A percentile compares a stretch with the other conserved stretches of the same genome.
These are phyloP conservation scores for Corythoichthys intestinalis DNA, from an alignment of 2,113 vertebrate species.

Conservation along the genomic window DNA sequence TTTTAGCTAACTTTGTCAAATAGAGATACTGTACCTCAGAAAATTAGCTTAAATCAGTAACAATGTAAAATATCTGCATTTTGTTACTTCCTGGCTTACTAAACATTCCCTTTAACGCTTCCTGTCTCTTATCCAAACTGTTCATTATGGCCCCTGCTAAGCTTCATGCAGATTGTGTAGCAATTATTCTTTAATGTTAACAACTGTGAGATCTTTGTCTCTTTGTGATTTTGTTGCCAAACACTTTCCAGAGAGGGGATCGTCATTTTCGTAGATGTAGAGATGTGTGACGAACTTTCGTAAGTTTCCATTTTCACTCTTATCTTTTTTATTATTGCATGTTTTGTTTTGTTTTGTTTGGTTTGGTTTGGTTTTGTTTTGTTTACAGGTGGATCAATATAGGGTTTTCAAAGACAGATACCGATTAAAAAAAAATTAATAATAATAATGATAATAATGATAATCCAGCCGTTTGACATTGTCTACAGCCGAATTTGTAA, in stretches of 20 bases:
- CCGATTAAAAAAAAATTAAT: too few species aligned
- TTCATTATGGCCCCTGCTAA: background rate
- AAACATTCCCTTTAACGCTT: background rate
- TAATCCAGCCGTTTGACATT: too few species aligned
- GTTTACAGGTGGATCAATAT: background rate
- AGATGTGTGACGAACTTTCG: conserved; percentile 74
- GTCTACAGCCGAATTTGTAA: too few species aligned
- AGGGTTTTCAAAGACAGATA: too few species aligned
- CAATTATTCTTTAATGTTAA: conserved; percentile 2
- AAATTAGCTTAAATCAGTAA: too few species aligned
- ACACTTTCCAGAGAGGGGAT: conserved; percentile 77
- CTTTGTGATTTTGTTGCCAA: conserved; percentile 46
- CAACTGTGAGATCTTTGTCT: conserved; percentile 10
- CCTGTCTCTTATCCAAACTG: conserved; percentile 15
- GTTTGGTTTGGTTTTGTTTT: too few species aligned
- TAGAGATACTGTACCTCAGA: too few species aligned
- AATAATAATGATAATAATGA: too few species aligned
- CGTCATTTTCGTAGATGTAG: conserved; percentile 81
- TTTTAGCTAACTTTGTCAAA: too few species aligned
- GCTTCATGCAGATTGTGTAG: background rate
- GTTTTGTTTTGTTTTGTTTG: too few species aligned
- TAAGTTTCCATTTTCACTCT: conserved; percentile 72
- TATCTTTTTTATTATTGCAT: background rate
- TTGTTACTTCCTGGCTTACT: background rate
- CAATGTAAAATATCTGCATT: too few species aligned